Base-by-base conservation (phyloP, 2,888 invertebrate genomes). In the Diaperis boleti region DNA sequence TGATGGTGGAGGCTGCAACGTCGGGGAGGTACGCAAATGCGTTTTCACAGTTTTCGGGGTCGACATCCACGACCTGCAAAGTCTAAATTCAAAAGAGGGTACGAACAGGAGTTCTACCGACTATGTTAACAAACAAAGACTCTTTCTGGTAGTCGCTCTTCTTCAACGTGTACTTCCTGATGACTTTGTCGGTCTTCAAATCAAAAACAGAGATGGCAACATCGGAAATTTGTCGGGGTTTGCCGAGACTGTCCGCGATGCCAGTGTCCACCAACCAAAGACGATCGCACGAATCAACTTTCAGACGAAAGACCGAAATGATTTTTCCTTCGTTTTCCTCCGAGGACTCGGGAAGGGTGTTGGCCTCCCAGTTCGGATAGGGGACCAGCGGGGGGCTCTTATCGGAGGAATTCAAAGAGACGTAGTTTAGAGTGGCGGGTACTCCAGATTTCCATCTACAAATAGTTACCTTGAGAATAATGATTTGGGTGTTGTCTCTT, bases 211-310 rank as follows among this genome's bases (percentile, higher is more conserved):
- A 86, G 37, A 92, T 83, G 0, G 89, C 86, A 87, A 87, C 1
- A 85, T 82, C 13, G 26, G n/a, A 26, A 3, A 86, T 84, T 83
- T 84, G 89, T 68, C 88, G 87, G 29, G 84, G 82, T 17, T 81
- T 81, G 76, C 92, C 92, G 47, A 88, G 81, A 79, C 92, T 90
- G 76, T 92, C 91, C 35, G 89, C 88, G 29, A 92, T 80, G 55
- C 92, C 94, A 0, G 91, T 89, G 76, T 94, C 93, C 81, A 94
- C 85, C 3, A 92, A 89, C 93, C 94, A 94, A 4, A 94, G 84
- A 39, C 94, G 85, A 77, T 92, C 92, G 72, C 94, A 94, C 3
- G 84, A 83, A 76, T 94, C 94, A 0, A 90, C 88, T 67, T 84
- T 85, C 14, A 91, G 83, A 63, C 94, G 86, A 79, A 92, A 92